A percentile compares a stretch with the other conserved stretches of the same genome.
phyloP scores from a whole-genome alignment of 2,113 vertebrate species.

The Acinonyx jubatus region DNA sequence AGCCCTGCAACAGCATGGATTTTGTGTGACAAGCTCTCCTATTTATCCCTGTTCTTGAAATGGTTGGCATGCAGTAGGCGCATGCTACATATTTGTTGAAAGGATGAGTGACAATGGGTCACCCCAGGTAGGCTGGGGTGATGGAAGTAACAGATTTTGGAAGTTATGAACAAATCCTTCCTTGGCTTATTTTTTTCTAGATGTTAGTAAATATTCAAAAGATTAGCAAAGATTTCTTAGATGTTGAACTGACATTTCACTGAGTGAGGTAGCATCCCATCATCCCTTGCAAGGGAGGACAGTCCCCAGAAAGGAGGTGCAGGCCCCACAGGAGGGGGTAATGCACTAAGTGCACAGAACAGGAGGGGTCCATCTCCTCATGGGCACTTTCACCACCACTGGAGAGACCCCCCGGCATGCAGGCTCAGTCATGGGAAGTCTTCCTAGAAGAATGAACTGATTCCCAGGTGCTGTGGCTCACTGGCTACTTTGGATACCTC shows the following conservation, averaged over 20 bases:
- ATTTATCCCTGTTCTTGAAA: neutral
- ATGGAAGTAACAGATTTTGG: neutral
- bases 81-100: neutral
- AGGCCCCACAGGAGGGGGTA: neutral
- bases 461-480: neutral
- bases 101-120: neutral
- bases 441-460: neutral
- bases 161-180: neutral
- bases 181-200: neutral
- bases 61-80: neutral
- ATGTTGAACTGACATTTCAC: neutral
- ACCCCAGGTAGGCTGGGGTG: too few relatives aligned
- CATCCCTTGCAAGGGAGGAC: neutral
- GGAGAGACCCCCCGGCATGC: fast-evolving
- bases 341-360: too few relatives aligned
- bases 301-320: neutral
- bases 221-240: neutral
- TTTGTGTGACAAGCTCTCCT: neutral
- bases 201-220: neutral
- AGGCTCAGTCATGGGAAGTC: fast-evolving
- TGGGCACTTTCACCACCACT: fast-evolving
- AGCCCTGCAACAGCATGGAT: neutral
- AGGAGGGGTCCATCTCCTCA: neutral
- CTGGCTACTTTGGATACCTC: neutral
- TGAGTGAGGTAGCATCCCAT: neutral